Evolutionary conservation across 2,113 vertebrate species (phyloP).

Genomic region (Caretta caretta): DNA sequence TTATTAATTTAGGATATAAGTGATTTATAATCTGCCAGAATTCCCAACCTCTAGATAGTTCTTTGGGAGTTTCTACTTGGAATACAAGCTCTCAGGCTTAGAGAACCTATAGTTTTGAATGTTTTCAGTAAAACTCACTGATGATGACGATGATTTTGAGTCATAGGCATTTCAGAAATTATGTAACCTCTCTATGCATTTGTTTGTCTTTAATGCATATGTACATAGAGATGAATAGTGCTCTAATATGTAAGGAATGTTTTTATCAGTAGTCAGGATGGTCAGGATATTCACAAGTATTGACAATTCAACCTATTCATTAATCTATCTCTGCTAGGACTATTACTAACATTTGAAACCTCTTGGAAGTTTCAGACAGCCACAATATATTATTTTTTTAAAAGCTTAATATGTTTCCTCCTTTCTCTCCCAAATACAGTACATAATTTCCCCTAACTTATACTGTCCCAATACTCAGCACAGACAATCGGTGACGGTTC

Average conservation of each 20-base stretch:
- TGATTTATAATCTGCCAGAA: background rate
- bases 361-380: background rate
- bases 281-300: background rate
- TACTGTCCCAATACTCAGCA: background rate
- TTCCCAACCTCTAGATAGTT: background rate
- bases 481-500: background rate
- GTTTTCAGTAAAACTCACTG: background rate
- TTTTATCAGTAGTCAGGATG: background rate
- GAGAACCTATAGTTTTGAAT: background rate
- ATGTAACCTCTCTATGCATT: background rate
- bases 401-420: background rate
- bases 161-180: background rate
- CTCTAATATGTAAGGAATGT: background rate
- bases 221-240: background rate
- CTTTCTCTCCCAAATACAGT: background rate
- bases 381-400: background rate
- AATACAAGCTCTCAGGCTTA: background rate
- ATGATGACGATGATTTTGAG: background rate
- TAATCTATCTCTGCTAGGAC: background rate
- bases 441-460: background rate
- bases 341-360: background rate
- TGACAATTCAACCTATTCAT: background rate
- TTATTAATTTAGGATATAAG: slow-evolving; percentile 1
- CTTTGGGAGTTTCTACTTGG: background rate
- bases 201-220: background rate